Conservation (phyloP, 1,140 invertebrate genomes). For the Plutomurus gul region DNA sequence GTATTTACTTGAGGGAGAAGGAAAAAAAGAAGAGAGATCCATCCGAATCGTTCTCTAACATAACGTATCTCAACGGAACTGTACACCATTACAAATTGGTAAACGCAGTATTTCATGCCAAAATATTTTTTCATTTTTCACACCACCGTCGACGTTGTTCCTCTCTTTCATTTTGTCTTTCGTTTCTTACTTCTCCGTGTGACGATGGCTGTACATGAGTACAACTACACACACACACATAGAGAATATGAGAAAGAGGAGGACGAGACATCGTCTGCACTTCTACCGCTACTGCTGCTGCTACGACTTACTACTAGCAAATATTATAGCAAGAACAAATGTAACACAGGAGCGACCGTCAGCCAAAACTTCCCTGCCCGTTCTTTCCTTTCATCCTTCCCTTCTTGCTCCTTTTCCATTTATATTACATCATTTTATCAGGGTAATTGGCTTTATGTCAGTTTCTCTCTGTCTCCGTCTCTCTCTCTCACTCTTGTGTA, state of each 20-base stretch:
- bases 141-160: slow-evolving; percentile 39
- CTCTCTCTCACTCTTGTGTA: slow-evolving; percentile 16
- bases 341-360: too few species aligned
- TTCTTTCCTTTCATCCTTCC: slow-evolving; percentile 32
- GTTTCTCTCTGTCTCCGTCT: slow-evolving; percentile 27
- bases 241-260: neutral
- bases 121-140: slow-evolving; percentile 55
- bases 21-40: too few species aligned
- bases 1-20: too few species aligned
- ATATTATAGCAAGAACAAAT: too few species aligned
- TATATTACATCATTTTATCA: slow-evolving; percentile 51
- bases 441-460: slow-evolving; percentile 50
- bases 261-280: neutral
- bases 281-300: neutral
- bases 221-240: neutral
- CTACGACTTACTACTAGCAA: too few species aligned
- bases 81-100: slow-evolving; percentile 51
- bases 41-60: too few species aligned
- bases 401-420: slow-evolving; percentile 32
- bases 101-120: slow-evolving; percentile 52
- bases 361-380: slow-evolving; percentile 3
- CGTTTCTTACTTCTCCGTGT: neutral
- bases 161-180: slow-evolving; percentile 13
- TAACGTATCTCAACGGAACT: slow-evolving; percentile 27
- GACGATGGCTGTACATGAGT: neutral